Conservation (phyloP, 1,140 invertebrate species). For the Vanessa atalanta region DNA sequence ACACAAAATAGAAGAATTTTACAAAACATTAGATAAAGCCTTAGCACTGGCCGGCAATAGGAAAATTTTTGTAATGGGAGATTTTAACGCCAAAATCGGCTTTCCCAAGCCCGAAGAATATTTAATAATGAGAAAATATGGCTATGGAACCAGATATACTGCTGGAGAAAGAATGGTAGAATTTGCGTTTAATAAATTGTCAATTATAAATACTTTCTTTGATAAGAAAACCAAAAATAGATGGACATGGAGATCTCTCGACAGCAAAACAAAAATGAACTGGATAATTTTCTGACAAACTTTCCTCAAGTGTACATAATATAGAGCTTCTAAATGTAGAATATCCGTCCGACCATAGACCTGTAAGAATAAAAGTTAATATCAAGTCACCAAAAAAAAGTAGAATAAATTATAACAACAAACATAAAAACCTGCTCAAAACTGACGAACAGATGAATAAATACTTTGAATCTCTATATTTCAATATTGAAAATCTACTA, state of each 20-base stretch:
- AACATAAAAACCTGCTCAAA: conserved; percentile 10
- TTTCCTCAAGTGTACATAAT: background rate
- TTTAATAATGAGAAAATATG: conserved; percentile 3
- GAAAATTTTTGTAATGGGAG: background rate
- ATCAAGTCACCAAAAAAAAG: conserved; percentile 13
- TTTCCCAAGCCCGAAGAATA: background rate
- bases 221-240: background rate
- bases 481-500: background rate
- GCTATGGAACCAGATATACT: background rate
- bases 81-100: background rate
- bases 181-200: conserved; percentile 8
- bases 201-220: conserved; percentile 4
- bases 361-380: conserved; percentile 7
- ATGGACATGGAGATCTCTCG: background rate
- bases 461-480: conserved; percentile 3
- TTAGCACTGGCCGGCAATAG: background rate
- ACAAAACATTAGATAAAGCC: background rate
- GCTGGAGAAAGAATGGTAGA: conserved; percentile 6
- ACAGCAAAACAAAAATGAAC: background rate
- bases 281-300: background rate
- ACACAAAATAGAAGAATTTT: background rate
- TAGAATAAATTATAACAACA: conserved; percentile 14
- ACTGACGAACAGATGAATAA: background rate
- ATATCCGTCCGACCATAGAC: conserved; percentile 10
- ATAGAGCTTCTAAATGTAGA: background rate